Evolutionary conservation across 2,888 invertebrate genomes (phyloP).

Genomic region (Osmoderma eremita): DNA sequence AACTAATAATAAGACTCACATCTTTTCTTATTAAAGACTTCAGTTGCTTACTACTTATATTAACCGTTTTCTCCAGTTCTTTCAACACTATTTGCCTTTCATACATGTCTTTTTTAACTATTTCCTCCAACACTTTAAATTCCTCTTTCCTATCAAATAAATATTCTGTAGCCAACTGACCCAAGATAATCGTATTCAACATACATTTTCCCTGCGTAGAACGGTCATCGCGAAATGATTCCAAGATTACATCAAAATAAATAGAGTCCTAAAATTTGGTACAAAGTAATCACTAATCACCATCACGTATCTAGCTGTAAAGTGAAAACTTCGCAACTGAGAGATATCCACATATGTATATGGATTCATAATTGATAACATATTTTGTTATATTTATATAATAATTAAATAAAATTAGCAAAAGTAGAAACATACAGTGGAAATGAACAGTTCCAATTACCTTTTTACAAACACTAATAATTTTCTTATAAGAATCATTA

Average conservation of each 20-base stretch:
- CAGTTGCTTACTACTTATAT: constrained; percentile 61
- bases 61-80: constrained; percentile 61
- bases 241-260: constrained; percentile 72
- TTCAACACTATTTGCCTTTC: constrained; percentile 69
- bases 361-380: too few relatives aligned
- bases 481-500: constrained; percentile 70
- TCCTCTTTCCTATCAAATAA: constrained; percentile 71
- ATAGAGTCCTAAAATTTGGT: constrained; percentile 67
- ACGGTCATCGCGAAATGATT: constrained; percentile 69
- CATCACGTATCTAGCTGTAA: too few relatives aligned
- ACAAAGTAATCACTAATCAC: too few relatives aligned
- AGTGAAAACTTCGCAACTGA: neutral
- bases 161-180: constrained; percentile 74
- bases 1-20: constrained; percentile 54
- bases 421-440: too few relatives aligned
- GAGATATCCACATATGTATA: too few relatives aligned
- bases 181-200: constrained; percentile 72
- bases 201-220: constrained; percentile 71
- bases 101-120: constrained; percentile 72
- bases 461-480: constrained; percentile 72
- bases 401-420: too few relatives aligned
- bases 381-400: too few relatives aligned
- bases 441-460: constrained; percentile 56
- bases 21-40: constrained; percentile 63
- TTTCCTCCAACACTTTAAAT: constrained; percentile 68